phyloP scores from a whole-genome alignment of 2,888 invertebrate genomes.

The Calliphora vomitoria region DNA sequence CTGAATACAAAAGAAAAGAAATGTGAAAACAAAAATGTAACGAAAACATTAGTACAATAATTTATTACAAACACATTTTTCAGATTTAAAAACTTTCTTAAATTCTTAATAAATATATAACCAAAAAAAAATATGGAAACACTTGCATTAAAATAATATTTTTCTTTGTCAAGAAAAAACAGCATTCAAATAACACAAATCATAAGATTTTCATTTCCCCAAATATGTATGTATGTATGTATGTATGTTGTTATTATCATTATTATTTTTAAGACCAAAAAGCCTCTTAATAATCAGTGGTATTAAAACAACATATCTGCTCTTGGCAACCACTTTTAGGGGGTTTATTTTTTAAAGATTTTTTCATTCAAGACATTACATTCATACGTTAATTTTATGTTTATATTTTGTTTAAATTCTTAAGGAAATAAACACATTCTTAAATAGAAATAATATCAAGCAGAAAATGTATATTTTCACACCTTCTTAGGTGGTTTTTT shows the following conservation, averaged over 20 bases:
- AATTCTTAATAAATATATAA: neutral
- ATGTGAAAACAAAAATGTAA: neutral
- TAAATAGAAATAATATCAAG: neutral
- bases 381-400: neutral
- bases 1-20: neutral
- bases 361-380: no score
- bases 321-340: neutral
- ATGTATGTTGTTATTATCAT: neutral
- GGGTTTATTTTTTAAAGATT: no score
- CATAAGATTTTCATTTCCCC: neutral
- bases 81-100: slow-evolving; percentile 15
- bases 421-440: neutral
- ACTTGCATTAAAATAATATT: neutral
- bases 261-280: slow-evolving; percentile 1
- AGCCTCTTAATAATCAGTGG: slow-evolving; percentile 19
- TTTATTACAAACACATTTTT: slow-evolving; percentile 24
- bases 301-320: neutral
- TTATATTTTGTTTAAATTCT: neutral
- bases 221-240: no score
- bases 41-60: neutral
- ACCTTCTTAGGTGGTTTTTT: slow-evolving; percentile 35
- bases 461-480: slow-evolving; percentile 20
- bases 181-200: neutral
- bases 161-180: neutral
- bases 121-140: no score